These are phyloP conservation scores for Xylota sylvarum DNA, from an alignment of 2,888 invertebrate genomes.

Conservation along the genomic window DNA sequence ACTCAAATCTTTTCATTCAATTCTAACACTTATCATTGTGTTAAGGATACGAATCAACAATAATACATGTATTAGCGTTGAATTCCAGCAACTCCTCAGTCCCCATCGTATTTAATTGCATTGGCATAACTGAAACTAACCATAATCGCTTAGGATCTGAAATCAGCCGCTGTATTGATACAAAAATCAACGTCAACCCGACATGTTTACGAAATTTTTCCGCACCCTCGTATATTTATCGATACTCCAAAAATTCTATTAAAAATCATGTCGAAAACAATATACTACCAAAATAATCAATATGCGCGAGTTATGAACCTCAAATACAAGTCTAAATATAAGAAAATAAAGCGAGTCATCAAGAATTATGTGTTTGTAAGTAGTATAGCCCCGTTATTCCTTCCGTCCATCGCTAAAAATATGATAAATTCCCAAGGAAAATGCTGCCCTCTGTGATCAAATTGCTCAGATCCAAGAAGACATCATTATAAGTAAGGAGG, in stretches of 20 bases:
- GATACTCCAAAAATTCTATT: background rate
- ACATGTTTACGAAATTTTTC: background rate
- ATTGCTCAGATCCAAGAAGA: constrained; percentile 93
- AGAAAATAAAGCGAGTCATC: constrained; percentile 78
- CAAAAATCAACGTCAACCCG: background rate
- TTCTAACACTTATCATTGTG: too few relatives aligned
- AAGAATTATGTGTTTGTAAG: constrained; percentile 80
- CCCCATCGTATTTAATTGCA: too few relatives aligned
- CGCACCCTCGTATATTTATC: background rate
- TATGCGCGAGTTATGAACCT: constrained; percentile 80
- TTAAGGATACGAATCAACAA: too few relatives aligned
- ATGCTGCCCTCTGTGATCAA: constrained; percentile 95
- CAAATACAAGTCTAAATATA: constrained; percentile 80
- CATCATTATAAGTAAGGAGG: constrained; percentile 92
- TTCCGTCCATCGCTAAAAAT: background rate
- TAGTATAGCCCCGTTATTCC: background rate
- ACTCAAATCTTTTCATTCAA: too few relatives aligned
- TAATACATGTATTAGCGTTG: too few relatives aligned
- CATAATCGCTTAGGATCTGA: background rate
- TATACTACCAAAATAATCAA: constrained; percentile 79
- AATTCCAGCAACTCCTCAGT: too few relatives aligned
- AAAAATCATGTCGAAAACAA: constrained; percentile 70
- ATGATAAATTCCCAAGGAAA: constrained; percentile 87
- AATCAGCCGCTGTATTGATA: background rate
- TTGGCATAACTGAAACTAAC: background rate